Percentiles rank a stretch among this genome's conserved stretches.
These are phyloP conservation scores for Olivierus martensii DNA, from an alignment of 1,140 invertebrate species.

Conservation along the genomic window DNA sequence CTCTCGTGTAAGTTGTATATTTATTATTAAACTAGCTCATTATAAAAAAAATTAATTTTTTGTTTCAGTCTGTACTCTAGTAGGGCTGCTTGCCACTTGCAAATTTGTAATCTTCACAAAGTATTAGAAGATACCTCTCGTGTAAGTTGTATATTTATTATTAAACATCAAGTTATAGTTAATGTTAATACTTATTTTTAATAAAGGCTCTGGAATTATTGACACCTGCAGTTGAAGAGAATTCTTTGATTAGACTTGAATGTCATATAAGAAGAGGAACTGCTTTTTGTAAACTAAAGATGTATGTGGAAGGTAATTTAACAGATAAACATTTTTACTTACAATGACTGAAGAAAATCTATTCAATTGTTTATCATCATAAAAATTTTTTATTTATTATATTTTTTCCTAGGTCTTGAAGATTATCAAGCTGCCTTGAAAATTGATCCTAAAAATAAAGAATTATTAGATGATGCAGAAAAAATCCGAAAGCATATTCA, in stretches of 20 bases:
- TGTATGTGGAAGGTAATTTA: constrained; percentile 45
- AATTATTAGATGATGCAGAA: constrained; percentile 34
- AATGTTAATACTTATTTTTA: constrained; percentile 3
- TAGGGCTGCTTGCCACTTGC: constrained; percentile 58
- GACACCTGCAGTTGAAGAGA: constrained; percentile 50
- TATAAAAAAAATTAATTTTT: neutral
- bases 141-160: constrained; percentile 28
- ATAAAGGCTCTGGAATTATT: constrained; percentile 53
- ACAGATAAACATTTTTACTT: neutral
- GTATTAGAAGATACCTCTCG: constrained; percentile 46
- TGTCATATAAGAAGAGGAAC: constrained; percentile 54
- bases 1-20: constrained; percentile 35
- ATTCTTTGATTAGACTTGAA: constrained; percentile 49
- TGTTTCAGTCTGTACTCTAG: constrained; percentile 48
- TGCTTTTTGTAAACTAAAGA: constrained; percentile 51
- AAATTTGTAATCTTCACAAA: constrained; percentile 54
- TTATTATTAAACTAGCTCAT: neutral
- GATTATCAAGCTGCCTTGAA: constrained; percentile 57
- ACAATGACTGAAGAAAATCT: too few species aligned
- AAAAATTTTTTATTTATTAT: too few species aligned
- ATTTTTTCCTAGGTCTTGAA: constrained; percentile 33
- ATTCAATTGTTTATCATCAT: too few species aligned
- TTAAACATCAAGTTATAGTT: neutral
- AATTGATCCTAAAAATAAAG: constrained; percentile 40
- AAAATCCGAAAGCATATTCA: constrained; percentile 3